Percentiles rank a stretch among this genome's conserved stretches.
phyloP scores from a whole-genome alignment of 2,888 invertebrate species.

The Pecten maximus region DNA sequence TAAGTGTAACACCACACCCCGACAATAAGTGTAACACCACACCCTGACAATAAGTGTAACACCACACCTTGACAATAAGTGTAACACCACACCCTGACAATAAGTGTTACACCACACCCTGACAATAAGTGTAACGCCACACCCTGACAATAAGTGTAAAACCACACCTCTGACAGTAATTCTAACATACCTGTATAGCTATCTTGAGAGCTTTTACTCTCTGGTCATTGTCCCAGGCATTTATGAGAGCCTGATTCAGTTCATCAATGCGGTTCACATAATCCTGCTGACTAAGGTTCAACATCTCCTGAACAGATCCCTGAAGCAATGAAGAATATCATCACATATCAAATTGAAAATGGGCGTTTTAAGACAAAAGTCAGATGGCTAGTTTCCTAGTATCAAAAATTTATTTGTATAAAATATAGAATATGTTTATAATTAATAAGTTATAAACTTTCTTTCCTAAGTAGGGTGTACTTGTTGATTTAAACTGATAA shows the following conservation, averaged over 20 bases:
- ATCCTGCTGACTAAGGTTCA: constrained; percentile 95
- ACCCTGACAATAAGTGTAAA: not conserved
- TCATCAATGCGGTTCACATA: constrained; percentile 94
- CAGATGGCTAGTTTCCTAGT: no score
- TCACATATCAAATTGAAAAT: constrained; percentile 90
- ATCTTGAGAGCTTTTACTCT: constrained; percentile 95
- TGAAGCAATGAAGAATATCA: constrained; percentile 66
- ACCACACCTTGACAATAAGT: no score
- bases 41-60: no score
- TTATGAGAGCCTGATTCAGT: constrained; percentile 93
- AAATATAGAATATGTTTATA: no score
- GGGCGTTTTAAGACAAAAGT: no score
- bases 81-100: no score
- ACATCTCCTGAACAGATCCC: constrained; percentile 89
- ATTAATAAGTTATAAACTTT: no score
- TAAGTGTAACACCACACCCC: no score
- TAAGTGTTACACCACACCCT: not conserved
- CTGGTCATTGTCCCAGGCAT: constrained; percentile 97
- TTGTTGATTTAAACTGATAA: not conserved
- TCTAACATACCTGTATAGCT: constrained; percentile 88
- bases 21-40: no score
- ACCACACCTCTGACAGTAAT: not conserved
- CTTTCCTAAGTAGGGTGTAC: no score
- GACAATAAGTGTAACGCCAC: not conserved
- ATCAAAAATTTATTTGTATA: no score